A percentile compares a stretch with the other conserved stretches of the same genome.
Conservation (phyloP, 2,888 invertebrate genomes). For the Andricus curvator region DNA sequence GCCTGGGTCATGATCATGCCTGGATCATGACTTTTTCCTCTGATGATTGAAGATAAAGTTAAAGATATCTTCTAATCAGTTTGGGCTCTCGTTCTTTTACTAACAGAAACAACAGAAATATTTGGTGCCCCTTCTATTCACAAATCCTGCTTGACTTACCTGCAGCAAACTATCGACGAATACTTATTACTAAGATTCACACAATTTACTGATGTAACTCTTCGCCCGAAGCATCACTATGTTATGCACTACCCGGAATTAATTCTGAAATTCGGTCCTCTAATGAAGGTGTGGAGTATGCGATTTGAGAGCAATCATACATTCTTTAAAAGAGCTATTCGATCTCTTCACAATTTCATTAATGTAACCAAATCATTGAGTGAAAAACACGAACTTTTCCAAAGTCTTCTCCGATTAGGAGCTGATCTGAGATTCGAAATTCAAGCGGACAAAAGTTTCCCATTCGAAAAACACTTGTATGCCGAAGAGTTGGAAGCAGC, state of each 20-base stretch:
- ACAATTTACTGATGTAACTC: slow-evolving; percentile 45
- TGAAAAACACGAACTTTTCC: slow-evolving; percentile 48
- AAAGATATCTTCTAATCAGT: slow-evolving; percentile 46
- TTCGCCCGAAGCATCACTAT: slow-evolving; percentile 58
- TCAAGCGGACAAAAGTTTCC: not conserved
- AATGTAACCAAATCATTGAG: slow-evolving; percentile 47
- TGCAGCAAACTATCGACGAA: slow-evolving; percentile 48
- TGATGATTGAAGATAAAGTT: slow-evolving; percentile 46
- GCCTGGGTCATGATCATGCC: too few species aligned
- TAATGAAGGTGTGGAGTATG: slow-evolving; percentile 57
- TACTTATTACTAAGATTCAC: slow-evolving; percentile 42
- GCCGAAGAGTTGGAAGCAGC: not conserved
- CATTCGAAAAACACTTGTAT: slow-evolving; percentile 2
- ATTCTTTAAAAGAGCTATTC: slow-evolving; percentile 57
- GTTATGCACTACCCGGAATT: slow-evolving; percentile 52
- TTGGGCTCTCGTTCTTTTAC: slow-evolving; percentile 52
- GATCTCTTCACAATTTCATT: slow-evolving; percentile 51
- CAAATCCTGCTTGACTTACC: slow-evolving; percentile 49
- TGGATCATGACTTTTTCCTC: not conserved
- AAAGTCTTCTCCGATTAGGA: slow-evolving; percentile 31
- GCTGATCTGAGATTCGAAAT: not conserved
- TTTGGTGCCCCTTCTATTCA: slow-evolving; percentile 55
- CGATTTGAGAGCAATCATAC: slow-evolving; percentile 63
- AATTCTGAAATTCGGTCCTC: slow-evolving; percentile 54
- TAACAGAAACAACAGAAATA: slow-evolving; percentile 59